These are phyloP conservation scores for Montifringilla adamsi DNA, from an alignment of 2,113 vertebrate species.

Conservation along the genomic window DNA sequence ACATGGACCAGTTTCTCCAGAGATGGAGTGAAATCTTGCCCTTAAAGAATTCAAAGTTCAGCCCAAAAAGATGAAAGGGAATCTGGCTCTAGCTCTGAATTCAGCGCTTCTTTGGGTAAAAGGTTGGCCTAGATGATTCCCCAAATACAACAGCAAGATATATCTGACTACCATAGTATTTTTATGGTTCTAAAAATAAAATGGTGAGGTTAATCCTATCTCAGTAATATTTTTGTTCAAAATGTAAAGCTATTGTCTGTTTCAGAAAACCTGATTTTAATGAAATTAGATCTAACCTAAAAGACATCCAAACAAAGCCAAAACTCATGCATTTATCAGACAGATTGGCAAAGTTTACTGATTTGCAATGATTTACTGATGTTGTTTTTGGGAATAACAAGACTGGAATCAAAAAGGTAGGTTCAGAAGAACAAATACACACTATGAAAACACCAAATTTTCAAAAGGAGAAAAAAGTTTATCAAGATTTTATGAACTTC, in stretches of 20 bases:
- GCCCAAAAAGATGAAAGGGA: neutral
- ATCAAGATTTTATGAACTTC: neutral
- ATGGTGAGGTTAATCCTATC: neutral
- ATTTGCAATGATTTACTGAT: neutral
- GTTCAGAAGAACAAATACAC: neutral
- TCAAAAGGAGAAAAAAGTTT: neutral
- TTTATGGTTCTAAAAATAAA: neutral
- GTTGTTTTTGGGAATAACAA: neutral
- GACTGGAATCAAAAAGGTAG: neutral
- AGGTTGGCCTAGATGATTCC: neutral
- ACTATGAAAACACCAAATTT: neutral
- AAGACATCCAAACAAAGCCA: neutral
- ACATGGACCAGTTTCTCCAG: neutral
- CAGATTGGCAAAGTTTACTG: neutral
- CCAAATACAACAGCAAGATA: neutral
- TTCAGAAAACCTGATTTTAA: neutral
- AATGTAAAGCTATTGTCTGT: neutral
- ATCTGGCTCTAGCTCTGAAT: neutral
- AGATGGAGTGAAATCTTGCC: neutral
- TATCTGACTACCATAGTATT: neutral
- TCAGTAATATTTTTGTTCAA: neutral
- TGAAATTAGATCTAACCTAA: neutral
- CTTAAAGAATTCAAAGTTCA: neutral
- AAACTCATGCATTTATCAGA: neutral
- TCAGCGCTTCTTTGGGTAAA: neutral